These are phyloP conservation scores for Sceloporus undulatus DNA, from an alignment of 2,113 vertebrate species.

Conservation along the genomic window DNA sequence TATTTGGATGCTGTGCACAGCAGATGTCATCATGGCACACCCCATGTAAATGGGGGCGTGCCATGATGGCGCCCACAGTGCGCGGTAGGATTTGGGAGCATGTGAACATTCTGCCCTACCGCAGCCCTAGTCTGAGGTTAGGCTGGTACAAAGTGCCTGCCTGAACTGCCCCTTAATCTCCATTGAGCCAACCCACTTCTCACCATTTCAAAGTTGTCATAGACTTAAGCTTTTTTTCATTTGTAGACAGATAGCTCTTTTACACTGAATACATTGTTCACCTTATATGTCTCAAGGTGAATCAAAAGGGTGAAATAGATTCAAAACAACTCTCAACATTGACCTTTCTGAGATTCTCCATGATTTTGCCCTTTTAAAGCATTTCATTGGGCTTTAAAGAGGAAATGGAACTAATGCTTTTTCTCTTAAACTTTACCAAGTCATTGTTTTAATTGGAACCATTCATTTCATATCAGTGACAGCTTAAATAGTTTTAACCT, in stretches of 20 bases:
- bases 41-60: no score
- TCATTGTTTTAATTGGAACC: constrained; percentile 31
- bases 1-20: no score
- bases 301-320: not conserved
- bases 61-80: no score
- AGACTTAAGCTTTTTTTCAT: not conserved
- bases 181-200: not conserved
- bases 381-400: constrained; percentile 60
- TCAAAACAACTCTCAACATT: not conserved
- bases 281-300: no score
- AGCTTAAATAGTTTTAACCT: constrained; percentile 63
- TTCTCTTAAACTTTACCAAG: constrained; percentile 51
- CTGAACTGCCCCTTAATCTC: not conserved
- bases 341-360: not conserved
- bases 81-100: no score
- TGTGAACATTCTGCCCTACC: no score
- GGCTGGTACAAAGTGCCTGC: no score
- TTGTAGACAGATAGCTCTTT: not conserved
- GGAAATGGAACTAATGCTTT: constrained; percentile 29
- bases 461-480: constrained; percentile 67
- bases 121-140: no score
- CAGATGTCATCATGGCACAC: no score
- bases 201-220: not conserved
- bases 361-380: constrained; percentile 18
- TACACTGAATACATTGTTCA: not conserved